Evolutionary conservation across 2,113 vertebrate genomes (phyloP), one percentile per base, ranked within the genome.

Genomic region (Onychostruthus taczanowskii): DNA sequence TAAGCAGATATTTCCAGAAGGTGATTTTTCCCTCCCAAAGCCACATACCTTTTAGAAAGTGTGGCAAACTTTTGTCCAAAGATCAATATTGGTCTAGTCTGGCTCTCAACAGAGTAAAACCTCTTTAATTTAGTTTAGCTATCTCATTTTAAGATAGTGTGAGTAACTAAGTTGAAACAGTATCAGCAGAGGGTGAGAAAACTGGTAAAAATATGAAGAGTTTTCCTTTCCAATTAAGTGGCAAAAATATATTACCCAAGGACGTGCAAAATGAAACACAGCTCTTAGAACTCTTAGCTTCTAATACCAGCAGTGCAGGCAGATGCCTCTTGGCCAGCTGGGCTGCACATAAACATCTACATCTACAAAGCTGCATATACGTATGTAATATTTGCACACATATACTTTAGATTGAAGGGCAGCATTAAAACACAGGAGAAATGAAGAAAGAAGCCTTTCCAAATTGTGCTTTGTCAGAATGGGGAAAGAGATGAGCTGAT

Each of bases 11-110:
- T 44, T n/a, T 76, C 17, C 27, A 76, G 52, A 68, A 43, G 5
- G 21, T 72, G 1, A 47, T 27, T 55, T 61, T 31, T 47, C 2
- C 11, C 1, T 55, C 13, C 4, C 5, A 80, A 89, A 84, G 4
- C 2, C 2, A 31, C 24, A 1, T 0, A 0, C 2, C 4, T 80
- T 68, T 72, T 27, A 64, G 5, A 90, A 64, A 59, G 2, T 6
- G 5, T 3, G 14, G 8, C 4, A 67, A 39, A 9, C 19, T 79
- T 82, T 46, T 68, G 5, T 31, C 11, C 21, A 37, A 83, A 39
- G 2, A 6, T 52, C n/a, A 24, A 5, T 22, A 16, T 75, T 78
- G 72, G 10, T 20, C 28, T 81, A 46, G 4, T 19, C 17, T 44
- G 28, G 16, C 17, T 77, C 27, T 73, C 55, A 81, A 18, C 8